These are phyloP conservation scores for Sipha flava DNA, from an alignment of 1,140 invertebrate species.

Conservation along the genomic window DNA sequence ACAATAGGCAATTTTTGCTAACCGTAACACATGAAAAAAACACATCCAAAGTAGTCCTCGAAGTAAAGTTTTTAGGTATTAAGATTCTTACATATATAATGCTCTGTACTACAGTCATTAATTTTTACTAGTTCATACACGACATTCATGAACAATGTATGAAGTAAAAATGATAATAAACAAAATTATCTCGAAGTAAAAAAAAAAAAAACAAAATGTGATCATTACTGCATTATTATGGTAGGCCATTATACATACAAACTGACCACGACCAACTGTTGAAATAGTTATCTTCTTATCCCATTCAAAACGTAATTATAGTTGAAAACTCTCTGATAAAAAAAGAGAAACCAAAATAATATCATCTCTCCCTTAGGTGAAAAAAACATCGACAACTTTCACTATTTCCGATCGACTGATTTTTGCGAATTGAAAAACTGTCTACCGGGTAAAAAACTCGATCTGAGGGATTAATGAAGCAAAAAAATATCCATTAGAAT, in stretches of 20 bases:
- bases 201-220: slow-evolving; percentile 19
- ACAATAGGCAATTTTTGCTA: slow-evolving; percentile 10
- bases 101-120: neutral
- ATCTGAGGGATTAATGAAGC: slow-evolving; percentile 11
- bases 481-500: neutral
- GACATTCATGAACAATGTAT: slow-evolving; percentile 14
- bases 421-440: slow-evolving; percentile 16
- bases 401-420: slow-evolving; percentile 26
- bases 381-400: slow-evolving; percentile 25
- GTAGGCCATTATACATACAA: slow-evolving; percentile 5
- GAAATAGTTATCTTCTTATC: neutral
- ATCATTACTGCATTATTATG: slow-evolving; percentile 18
- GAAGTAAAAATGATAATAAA: slow-evolving; percentile 18
- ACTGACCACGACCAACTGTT: slow-evolving; percentile 15
- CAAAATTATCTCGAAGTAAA: slow-evolving; percentile 10
- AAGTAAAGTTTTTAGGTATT: slow-evolving; percentile 2
- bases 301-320: slow-evolving; percentile 29
- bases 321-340: slow-evolving; percentile 28
- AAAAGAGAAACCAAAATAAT: slow-evolving; percentile 25
- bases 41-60: neutral
- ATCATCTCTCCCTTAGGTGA: slow-evolving; percentile 23
- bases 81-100: neutral
- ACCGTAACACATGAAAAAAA: neutral
- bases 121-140: slow-evolving; percentile 8
- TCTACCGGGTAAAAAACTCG: neutral